phyloP scores from a whole-genome alignment of 2,888 invertebrate species.

The Drosophila conformis region DNA sequence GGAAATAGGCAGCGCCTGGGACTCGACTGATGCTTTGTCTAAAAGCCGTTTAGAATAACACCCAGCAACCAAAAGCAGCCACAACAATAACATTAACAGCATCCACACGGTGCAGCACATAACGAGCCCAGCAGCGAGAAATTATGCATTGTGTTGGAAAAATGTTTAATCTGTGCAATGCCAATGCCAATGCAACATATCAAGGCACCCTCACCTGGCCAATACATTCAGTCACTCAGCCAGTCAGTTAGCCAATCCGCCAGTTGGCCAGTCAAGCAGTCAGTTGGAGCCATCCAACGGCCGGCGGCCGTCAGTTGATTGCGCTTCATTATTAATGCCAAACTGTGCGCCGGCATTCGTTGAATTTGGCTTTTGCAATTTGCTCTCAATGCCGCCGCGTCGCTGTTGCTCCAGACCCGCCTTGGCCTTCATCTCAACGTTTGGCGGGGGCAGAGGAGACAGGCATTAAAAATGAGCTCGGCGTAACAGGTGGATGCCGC shows the following conservation, averaged over 20 bases:
- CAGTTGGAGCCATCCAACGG: conserved; percentile 51
- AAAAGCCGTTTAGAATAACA: conserved; percentile 81
- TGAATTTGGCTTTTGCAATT: conserved; percentile 83
- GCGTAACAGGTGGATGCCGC: conserved; percentile 82
- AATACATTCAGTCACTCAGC: conserved; percentile 18
- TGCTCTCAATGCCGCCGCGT: conserved; percentile 75
- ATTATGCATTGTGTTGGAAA: conserved; percentile 75
- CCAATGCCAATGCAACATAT: conserved; percentile 53
- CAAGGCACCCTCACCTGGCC: conserved; percentile 57
- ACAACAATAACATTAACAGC: conserved; percentile 19
- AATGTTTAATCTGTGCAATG: conserved; percentile 69
- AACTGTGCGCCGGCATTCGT: conserved; percentile 83
- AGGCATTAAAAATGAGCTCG: conserved; percentile 81
- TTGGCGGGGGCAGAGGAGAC: conserved; percentile 11
- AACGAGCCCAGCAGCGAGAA: conserved; percentile 73
- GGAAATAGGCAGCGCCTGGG: conserved; percentile 35
- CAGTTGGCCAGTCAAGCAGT: conserved; percentile 36
- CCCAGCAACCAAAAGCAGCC: conserved; percentile 49
- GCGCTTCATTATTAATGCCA: conserved; percentile 84
- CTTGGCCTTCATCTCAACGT: conserved; percentile 33
- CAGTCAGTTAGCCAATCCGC: conserved; percentile 33
- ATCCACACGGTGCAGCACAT: conserved; percentile 37
- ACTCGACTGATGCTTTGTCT: conserved; percentile 68
- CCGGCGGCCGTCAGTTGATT: conserved; percentile 73
- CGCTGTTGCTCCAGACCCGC: conserved; percentile 45